Base-by-base conservation (phyloP, 2,113 vertebrate genomes). In the Uria lomvia region DNA sequence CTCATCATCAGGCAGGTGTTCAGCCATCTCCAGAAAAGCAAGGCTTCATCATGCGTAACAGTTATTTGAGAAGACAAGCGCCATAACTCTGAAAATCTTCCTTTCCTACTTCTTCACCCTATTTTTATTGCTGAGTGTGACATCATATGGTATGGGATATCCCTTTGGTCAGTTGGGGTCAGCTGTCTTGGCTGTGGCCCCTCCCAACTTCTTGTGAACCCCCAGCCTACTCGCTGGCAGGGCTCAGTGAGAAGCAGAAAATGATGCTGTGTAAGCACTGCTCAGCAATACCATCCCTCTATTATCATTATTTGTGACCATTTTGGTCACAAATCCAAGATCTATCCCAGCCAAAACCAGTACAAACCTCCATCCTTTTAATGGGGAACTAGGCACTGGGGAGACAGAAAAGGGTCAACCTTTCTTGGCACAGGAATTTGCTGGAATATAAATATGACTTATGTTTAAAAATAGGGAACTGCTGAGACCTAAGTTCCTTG, bases 21-120 rank as follows among this genome's bases (percentile, higher is more conserved):
- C 29, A 79, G 20, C 11, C 20, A 63, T 16, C 15, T 36, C 43
- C 34, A 72, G 47, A 21, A 89, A 79, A 71, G 15, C 12, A 34
- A 10, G 34, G 11, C 8, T 36, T 3, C 6, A 2, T 29, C 56
- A 42, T 0, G 0, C 1, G 0, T 19, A 45, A 19, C 0, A 3
- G 15, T 47, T 27, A 45, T 11, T 60, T 38, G 21, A 27, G 40
- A 53, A 79, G n/a, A 56, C 12, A 73, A 45, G 10, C 1, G 4
- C 5, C 8, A 8, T 36, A 9, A 15, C 9, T 12, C 45, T 2
- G 1, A 34, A 34, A 3, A 3, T 32, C 2, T 6, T 20, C 4
- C 9, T 36, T 6, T 20, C 4, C 9, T 36, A 9, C 24, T 59
- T 73, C 12, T 43, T 87, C 5, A 34, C 4, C 6, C n/a, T 22